Base-by-base conservation (phyloP, 2,797 vertebrate species). In the Austrolebias charrua region DNA sequence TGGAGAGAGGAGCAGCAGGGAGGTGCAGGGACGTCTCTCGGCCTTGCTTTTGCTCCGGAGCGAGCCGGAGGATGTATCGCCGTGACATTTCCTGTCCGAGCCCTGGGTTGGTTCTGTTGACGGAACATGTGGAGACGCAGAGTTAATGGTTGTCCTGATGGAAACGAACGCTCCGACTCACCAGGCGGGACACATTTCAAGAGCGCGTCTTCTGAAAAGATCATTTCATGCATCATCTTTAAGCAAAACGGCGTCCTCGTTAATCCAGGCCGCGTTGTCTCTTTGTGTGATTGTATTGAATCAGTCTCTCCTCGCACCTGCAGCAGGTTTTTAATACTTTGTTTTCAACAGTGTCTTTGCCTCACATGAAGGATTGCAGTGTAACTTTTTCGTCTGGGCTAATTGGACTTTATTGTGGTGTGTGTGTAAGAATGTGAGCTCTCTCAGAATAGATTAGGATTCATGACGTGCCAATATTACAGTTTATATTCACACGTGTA, bases 1-100 rank as follows among this genome's bases (percentile, higher is more conserved):
- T 79, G 86, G 76, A 72, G 50, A 56, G 63, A 48, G 52, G 16
- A 59, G 35, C 50, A 71, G 46, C 49, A 66, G 83, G 83, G 74
- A 85, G 86, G 86, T 84, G 85, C 84, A 76, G 62, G 82, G 80
- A 76, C 85, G 86, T 82, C 86, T 79, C 69, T 78, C 69, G 69
- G 81, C 70, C 75, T 79, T 71, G 69, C 78, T 72, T 79, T 78
- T 73, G 66, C 73, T 72, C 78, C 59, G 18, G 86, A 83, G 86
- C 70, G 78, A 86, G 87, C 83, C 84, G 4, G 78, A 77, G 89
- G 82, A 85, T 78, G 66, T 76, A 84, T 72, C 44, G 71, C 72
- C 73, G 77, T 85, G 85, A 80, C 84, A 86, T 87, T 87, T 85
- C 70, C 63, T 81, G 67, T 55, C 61, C 53, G 67, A 78, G 75